Evolutionary conservation across 2,113 vertebrate genomes (phyloP).

Genomic region (Pelodiscus sinensis): DNA sequence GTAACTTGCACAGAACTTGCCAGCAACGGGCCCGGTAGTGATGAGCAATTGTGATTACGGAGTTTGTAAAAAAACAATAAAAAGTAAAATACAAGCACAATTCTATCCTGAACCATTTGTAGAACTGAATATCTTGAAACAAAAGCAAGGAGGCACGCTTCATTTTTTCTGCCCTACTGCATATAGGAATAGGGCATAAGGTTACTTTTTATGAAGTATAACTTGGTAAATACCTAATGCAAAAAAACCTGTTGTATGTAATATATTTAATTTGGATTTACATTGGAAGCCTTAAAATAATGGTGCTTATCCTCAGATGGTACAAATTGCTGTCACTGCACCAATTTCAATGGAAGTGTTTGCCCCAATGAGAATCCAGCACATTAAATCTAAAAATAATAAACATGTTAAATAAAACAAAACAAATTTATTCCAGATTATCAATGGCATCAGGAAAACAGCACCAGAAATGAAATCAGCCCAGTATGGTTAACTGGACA

Average conservation of each 20-base stretch:
- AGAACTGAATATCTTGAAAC: background rate
- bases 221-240: background rate
- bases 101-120: background rate
- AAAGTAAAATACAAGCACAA: background rate
- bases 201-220: background rate
- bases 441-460: slow-evolving; percentile 50
- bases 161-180: background rate
- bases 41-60: background rate
- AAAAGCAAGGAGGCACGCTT: background rate
- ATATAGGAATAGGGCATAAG: background rate
- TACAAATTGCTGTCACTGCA: background rate
- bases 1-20: background rate
- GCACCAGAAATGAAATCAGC: slow-evolving; percentile 24
- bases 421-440: slow-evolving; percentile 38
- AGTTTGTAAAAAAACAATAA: background rate
- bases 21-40: background rate
- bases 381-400: background rate
- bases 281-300: background rate
- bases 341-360: background rate
- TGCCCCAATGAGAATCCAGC: background rate
- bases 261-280: background rate
- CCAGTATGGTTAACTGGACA: slow-evolving; percentile 36
- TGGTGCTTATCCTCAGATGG: background rate
- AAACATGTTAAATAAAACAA: slow-evolving; percentile 37
- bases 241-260: background rate